phyloP scores from a whole-genome alignment of 2,113 vertebrate species.

The Pogona vitticeps region DNA sequence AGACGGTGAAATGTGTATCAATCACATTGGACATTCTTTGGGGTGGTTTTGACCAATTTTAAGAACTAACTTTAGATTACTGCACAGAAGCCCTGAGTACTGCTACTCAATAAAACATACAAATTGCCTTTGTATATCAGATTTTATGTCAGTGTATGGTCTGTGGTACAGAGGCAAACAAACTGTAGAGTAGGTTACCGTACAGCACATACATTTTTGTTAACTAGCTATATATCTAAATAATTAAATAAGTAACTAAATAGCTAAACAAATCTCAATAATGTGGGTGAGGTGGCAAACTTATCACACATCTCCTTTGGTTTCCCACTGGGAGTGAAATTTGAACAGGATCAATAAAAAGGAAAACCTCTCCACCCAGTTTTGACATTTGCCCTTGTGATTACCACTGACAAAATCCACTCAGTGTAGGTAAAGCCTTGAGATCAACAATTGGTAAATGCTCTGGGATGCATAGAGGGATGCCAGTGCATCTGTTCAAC shows the following conservation, averaged over 20 bases:
- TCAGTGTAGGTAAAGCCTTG: background rate
- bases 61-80: too few species aligned
- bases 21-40: too few species aligned
- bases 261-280: background rate
- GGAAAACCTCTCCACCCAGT: background rate
- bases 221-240: background rate
- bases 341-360: background rate
- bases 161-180: too few species aligned
- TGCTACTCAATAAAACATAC: too few species aligned
- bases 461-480: conserved; percentile 1
- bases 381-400: background rate
- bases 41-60: too few species aligned
- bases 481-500: background rate
- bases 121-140: too few species aligned
- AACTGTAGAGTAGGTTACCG: background rate
- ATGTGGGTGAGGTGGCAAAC: background rate
- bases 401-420: conserved; percentile 8
- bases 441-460: background rate
- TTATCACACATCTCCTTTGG: background rate
- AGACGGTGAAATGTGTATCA: too few species aligned
- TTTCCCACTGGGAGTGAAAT: background rate
- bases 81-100: too few species aligned
- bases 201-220: background rate
- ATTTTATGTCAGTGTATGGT: too few species aligned
- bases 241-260: too few species aligned